These are phyloP conservation scores for Ecliptopera silaceata DNA, from an alignment of 2,888 invertebrate species.

Conservation along the genomic window DNA sequence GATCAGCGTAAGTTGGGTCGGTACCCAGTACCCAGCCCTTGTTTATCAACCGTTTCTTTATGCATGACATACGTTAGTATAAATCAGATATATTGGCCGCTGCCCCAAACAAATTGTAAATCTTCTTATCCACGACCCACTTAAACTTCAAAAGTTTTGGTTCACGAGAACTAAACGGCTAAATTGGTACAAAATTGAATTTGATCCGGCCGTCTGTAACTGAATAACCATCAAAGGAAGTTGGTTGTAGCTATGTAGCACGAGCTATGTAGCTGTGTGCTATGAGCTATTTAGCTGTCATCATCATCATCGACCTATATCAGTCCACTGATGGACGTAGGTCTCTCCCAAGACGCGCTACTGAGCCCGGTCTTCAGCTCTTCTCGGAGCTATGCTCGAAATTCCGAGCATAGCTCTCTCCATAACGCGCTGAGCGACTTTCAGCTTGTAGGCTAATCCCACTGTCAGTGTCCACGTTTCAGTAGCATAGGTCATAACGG, in stretches of 20 bases:
- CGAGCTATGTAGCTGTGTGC: conserved; percentile 16
- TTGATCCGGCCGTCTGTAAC: conserved; percentile 27
- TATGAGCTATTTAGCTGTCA: conserved; percentile 22
- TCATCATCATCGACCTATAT: too few relatives aligned
- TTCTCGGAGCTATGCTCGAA: too few relatives aligned
- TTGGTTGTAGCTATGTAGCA: conserved; percentile 14
- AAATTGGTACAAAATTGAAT: conserved; percentile 27
- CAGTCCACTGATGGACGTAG: too few relatives aligned
- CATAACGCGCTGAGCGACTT: too few relatives aligned
- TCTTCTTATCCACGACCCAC: conserved; percentile 14
- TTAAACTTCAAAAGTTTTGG: conserved; percentile 9
- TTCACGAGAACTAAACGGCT: conserved; percentile 14
- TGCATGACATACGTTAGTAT: background rate
- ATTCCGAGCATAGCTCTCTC: too few relatives aligned
- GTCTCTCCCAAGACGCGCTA: too few relatives aligned
- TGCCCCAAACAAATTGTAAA: conserved; percentile 6
- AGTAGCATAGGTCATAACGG: too few relatives aligned
- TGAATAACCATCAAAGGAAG: conserved; percentile 33
- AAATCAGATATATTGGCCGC: background rate
- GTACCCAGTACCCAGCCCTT: background rate
- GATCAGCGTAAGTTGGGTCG: background rate
- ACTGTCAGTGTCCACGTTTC: too few relatives aligned
- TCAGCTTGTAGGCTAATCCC: too few relatives aligned
- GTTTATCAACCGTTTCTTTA: background rate
- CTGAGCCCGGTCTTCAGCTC: too few relatives aligned